Evolutionary conservation across 2,797 vertebrate genomes (phyloP).

Genomic region (Neoniphon sammara): DNA sequence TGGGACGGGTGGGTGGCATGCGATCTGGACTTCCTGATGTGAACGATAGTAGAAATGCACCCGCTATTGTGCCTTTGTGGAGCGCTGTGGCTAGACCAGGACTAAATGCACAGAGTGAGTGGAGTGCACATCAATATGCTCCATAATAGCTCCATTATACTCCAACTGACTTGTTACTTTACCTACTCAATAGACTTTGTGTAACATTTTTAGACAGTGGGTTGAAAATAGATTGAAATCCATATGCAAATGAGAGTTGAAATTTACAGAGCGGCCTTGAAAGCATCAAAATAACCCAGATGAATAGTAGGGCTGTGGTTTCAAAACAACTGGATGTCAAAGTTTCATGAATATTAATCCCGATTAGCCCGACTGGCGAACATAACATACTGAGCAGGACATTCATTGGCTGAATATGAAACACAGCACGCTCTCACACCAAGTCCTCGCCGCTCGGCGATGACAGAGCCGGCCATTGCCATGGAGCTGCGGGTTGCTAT

Average conservation of each 20-base stretch:
- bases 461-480: slow-evolving; percentile 77
- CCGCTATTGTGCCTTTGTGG: slow-evolving; percentile 18
- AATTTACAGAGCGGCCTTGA: slow-evolving; percentile 8
- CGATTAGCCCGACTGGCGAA: slow-evolving; percentile 12
- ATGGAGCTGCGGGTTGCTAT: slow-evolving; percentile 82
- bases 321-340: slow-evolving; percentile 33
- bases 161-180: slow-evolving; percentile 21
- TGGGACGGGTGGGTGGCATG: slow-evolving; percentile 51
- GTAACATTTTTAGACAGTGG: not conserved
- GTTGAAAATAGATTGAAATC: not conserved
- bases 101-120: slow-evolving; percentile 34
- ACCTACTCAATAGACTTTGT: slow-evolving; percentile 14
- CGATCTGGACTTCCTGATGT: slow-evolving; percentile 68
- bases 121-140: slow-evolving; percentile 9
- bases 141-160: not conserved
- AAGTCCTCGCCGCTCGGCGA: slow-evolving; percentile 58
- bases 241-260: not conserved
- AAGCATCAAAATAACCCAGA: slow-evolving; percentile 29
- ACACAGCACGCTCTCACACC: slow-evolving; percentile 74
- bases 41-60: slow-evolving; percentile 70
- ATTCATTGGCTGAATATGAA: slow-evolving; percentile 77
- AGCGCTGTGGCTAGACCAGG: slow-evolving; percentile 20
- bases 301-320: not conserved
- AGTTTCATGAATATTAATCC: slow-evolving; percentile 68
- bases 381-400: slow-evolving; percentile 58